These are phyloP conservation scores for Ashinkailepas kermadecensis DNA, from an alignment of 2,888 invertebrate genomes.

Conservation along the genomic window DNA sequence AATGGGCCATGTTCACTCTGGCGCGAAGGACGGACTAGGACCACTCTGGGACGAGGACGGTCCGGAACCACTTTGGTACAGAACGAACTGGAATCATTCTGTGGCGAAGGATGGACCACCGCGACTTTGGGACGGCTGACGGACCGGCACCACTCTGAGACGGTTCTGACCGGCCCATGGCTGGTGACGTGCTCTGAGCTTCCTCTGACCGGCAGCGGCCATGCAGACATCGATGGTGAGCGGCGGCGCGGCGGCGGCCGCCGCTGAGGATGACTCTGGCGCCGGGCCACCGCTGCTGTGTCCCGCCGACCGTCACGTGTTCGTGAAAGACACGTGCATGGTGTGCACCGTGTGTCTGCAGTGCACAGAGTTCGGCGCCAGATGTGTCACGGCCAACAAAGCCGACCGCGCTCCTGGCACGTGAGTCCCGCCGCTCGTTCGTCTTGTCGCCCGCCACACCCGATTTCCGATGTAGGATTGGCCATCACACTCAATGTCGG, in stretches of 20 bases:
- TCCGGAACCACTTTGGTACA: too few relatives aligned
- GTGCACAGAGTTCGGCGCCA: slow-evolving; percentile 85
- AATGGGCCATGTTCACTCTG: too few relatives aligned
- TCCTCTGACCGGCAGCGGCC: slow-evolving; percentile 28
- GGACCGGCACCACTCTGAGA: too few relatives aligned
- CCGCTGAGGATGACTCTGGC: background rate
- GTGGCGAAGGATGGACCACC: too few relatives aligned
- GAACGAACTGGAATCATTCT: too few relatives aligned
- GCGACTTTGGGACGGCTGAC: too few relatives aligned
- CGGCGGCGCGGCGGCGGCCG: background rate
- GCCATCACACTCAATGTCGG: too few relatives aligned
- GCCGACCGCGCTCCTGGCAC: slow-evolving; percentile 76
- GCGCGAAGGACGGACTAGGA: too few relatives aligned
- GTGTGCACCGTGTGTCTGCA: slow-evolving; percentile 84
- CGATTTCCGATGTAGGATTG: too few relatives aligned
- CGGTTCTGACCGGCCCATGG: background rate
- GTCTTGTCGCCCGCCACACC: too few relatives aligned
- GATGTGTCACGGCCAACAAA: slow-evolving; percentile 66
- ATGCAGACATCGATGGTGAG: slow-evolving; percentile 31
- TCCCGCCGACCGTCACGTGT: slow-evolving; percentile 63
- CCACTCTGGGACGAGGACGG: too few relatives aligned
- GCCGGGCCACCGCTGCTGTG: slow-evolving; percentile 43
- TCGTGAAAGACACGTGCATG: slow-evolving; percentile 74
- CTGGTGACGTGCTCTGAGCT: slow-evolving; percentile 43
- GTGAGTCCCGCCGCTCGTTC: slow-evolving; percentile 50